phyloP scores from a whole-genome alignment of 2,113 vertebrate genomes.

The Penelope pileata region DNA sequence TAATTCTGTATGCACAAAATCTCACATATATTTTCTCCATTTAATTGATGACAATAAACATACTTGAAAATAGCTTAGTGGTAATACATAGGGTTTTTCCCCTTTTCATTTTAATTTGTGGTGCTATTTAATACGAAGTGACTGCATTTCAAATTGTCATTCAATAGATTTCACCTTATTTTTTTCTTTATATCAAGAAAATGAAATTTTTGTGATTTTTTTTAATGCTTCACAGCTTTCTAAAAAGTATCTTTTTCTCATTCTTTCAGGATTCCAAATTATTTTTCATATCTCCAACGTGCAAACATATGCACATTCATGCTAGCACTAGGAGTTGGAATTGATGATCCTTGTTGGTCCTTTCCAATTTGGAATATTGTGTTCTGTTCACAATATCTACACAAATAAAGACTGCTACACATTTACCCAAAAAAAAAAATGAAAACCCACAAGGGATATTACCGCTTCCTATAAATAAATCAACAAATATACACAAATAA shows the following conservation, averaged over 20 bases:
- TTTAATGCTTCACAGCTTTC: neutral
- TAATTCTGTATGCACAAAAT: neutral
- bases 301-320: neutral
- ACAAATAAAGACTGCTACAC: neutral
- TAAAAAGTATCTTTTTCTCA: neutral
- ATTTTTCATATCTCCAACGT: neutral
- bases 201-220: neutral
- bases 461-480: neutral
- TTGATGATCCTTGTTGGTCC: neutral
- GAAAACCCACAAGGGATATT: neutral
- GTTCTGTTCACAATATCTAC: neutral
- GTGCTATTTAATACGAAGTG: neutral
- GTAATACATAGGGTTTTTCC: neutral
- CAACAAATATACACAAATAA: neutral
- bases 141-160: neutral
- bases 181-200: neutral
- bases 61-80: neutral
- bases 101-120: neutral
- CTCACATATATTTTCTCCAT: neutral
- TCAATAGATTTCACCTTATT: neutral
- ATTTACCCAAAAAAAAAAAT: neutral
- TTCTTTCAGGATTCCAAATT: neutral
- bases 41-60: neutral
- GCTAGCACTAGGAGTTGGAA: neutral
- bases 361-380: neutral